These are phyloP conservation scores for Plotosus lineatus DNA, from an alignment of 2,113 vertebrate species.

Conservation along the genomic window DNA sequence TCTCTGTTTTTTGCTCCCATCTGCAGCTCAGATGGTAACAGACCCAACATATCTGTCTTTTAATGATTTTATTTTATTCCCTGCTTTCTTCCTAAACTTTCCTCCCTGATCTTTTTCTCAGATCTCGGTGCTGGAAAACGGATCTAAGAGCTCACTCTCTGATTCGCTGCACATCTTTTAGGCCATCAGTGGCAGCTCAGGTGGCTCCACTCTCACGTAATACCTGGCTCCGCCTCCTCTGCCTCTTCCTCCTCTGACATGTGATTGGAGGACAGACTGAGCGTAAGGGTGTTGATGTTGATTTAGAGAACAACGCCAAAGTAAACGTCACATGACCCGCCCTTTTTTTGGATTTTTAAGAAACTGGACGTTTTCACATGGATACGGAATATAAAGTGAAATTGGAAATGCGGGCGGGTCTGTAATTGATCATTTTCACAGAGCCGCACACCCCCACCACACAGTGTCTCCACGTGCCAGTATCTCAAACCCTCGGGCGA, in stretches of 20 bases:
- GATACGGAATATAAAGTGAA: background rate
- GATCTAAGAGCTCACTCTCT: constrained; percentile 77
- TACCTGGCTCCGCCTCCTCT: constrained; percentile 81
- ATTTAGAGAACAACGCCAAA: background rate
- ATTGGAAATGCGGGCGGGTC: background rate
- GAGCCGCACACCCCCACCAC: background rate
- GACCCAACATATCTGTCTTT: background rate
- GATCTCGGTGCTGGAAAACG: constrained; percentile 84
- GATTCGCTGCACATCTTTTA: constrained; percentile 94
- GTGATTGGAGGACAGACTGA: too few species aligned
- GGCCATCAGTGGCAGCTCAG: constrained; percentile 91
- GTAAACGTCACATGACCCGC: background rate
- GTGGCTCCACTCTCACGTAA: constrained; percentile 81
- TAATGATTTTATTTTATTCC: background rate
- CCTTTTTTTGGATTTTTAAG: background rate
- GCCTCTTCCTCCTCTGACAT: too few species aligned
- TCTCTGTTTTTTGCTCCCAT: constrained; percentile 68
- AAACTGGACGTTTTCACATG: background rate
- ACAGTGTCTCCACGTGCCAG: background rate
- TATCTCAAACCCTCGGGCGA: constrained; percentile 3
- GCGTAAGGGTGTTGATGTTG: background rate
- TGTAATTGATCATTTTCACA: background rate
- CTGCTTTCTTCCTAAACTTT: background rate
- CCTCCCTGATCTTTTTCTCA: constrained; percentile 52
- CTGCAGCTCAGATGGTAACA: constrained; percentile 95